A percentile compares a stretch with the other conserved stretches of the same genome.
phyloP scores from a whole-genome alignment of 2,113 vertebrate species.

The Callorhinus ursinus region DNA sequence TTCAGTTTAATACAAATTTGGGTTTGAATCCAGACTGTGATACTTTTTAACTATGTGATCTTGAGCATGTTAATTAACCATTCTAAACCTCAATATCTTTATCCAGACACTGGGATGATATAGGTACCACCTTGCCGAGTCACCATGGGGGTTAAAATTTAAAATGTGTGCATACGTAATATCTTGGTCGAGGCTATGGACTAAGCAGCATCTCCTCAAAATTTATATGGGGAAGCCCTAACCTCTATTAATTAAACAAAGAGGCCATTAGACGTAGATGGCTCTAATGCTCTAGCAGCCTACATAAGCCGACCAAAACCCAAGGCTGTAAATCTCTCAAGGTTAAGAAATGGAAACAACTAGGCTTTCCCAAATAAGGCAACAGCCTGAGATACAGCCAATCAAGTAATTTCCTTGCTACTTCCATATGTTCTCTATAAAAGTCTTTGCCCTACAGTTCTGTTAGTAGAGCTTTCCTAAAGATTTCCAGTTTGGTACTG shows the following conservation, averaged over 20 bases:
- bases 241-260: neutral
- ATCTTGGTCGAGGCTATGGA: neutral
- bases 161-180: neutral
- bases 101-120: neutral
- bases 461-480: neutral
- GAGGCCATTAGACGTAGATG: neutral
- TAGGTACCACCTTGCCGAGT: neutral
- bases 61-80: neutral
- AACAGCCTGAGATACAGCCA: neutral
- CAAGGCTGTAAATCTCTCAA: neutral
- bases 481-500: neutral
- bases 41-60: conserved; percentile 13
- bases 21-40: neutral
- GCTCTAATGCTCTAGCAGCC: neutral
- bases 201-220: neutral
- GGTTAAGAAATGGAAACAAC: neutral
- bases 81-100: neutral
- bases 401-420: neutral
- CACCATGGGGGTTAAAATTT: neutral
- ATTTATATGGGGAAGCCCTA: neutral
- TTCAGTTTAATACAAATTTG: neutral
- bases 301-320: neutral
- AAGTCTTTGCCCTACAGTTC: neutral
- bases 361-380: neutral
- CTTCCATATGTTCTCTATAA: neutral